These are phyloP conservation scores for Colossoma macropomum DNA, from an alignment of 2,113 vertebrate species.

Conservation along the genomic window DNA sequence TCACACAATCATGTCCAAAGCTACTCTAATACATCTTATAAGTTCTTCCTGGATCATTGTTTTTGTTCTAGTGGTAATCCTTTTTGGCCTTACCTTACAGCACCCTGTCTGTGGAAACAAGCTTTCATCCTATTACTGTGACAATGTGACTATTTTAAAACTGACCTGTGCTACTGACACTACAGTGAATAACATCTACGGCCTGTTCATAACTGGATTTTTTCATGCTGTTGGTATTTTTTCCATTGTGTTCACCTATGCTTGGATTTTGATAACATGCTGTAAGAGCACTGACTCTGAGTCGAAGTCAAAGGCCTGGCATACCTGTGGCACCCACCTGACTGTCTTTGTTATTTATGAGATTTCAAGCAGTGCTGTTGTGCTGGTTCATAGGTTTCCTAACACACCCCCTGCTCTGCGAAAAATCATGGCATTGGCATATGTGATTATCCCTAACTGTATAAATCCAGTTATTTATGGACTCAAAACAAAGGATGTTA, in stretches of 20 bases:
- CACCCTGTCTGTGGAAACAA: slow-evolving; percentile 35
- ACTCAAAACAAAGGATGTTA: slow-evolving; percentile 45
- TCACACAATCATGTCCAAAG: slow-evolving; percentile 41
- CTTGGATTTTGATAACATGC: slow-evolving; percentile 43
- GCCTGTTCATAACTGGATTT: slow-evolving; percentile 40
- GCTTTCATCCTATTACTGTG: slow-evolving; percentile 37
- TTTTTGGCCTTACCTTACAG: slow-evolving; percentile 38
- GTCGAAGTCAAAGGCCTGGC: slow-evolving; percentile 38
- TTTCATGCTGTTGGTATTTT: slow-evolving; percentile 3
- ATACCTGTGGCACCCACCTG: slow-evolving; percentile 52
- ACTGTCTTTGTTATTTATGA: slow-evolving; percentile 48
- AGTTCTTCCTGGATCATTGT: slow-evolving; percentile 39
- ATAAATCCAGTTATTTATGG: slow-evolving; percentile 53
- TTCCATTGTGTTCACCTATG: slow-evolving; percentile 44
- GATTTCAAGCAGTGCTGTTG: slow-evolving; percentile 26
- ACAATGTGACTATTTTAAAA: slow-evolving; percentile 33
- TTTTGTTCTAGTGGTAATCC: slow-evolving; percentile 2
- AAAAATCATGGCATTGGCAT: slow-evolving; percentile 27
- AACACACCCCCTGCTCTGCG: slow-evolving; percentile 2
- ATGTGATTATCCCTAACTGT: slow-evolving; percentile 27
- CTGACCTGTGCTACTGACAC: slow-evolving; percentile 41
- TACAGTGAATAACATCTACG: slow-evolving; percentile 50
- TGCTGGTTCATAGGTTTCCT: slow-evolving; percentile 33
- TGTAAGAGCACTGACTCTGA: slow-evolving; percentile 40
- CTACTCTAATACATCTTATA: slow-evolving; percentile 18